A percentile compares a stretch with the other conserved stretches of the same genome.
Conservation (phyloP, 2,888 invertebrate genomes). For the Psococerastis gibbosa region DNA sequence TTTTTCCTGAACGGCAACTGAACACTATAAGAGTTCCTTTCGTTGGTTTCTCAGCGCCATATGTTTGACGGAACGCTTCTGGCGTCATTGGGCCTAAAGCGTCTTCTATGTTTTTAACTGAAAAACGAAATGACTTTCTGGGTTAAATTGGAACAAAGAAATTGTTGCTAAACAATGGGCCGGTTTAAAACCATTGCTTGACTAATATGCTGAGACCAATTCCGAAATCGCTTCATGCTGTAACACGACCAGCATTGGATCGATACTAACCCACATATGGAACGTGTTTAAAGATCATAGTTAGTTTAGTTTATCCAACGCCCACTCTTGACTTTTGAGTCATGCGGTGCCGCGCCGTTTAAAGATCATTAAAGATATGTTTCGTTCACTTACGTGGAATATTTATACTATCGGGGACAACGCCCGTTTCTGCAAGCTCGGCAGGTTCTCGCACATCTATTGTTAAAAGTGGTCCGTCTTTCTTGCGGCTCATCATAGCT, state of each 20-base stretch:
- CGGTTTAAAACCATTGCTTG: no score
- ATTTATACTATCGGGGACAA: conserved; percentile 52
- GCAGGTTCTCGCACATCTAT: conserved; percentile 60
- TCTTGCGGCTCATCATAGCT: no score
- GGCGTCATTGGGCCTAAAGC: conserved; percentile 28
- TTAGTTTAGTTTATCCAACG: no score
- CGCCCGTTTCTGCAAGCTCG: conserved; percentile 48
- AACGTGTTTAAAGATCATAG: no score
- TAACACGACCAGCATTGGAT: no score
- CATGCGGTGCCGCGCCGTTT: no score
- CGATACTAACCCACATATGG: no score
- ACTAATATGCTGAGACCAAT: no score
- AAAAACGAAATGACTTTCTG: conserved; percentile 19
- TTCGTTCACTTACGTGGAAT: conserved; percentile 62
- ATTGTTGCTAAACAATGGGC: not conserved
- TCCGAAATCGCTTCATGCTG: no score
- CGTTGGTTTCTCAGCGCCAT: conserved; percentile 36
- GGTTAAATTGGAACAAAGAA: conserved; percentile 3
- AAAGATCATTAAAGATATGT: no score
- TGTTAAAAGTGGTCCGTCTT: conserved; percentile 29
- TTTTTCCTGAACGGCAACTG: conserved; percentile 46
- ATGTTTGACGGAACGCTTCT: conserved; percentile 35
- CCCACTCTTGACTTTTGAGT: no score
- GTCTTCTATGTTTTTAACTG: conserved; percentile 33
- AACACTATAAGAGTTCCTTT: conserved; percentile 40